Evolutionary conservation across 2,797 vertebrate species (phyloP).

Genomic region (Karalla daura): DNA sequence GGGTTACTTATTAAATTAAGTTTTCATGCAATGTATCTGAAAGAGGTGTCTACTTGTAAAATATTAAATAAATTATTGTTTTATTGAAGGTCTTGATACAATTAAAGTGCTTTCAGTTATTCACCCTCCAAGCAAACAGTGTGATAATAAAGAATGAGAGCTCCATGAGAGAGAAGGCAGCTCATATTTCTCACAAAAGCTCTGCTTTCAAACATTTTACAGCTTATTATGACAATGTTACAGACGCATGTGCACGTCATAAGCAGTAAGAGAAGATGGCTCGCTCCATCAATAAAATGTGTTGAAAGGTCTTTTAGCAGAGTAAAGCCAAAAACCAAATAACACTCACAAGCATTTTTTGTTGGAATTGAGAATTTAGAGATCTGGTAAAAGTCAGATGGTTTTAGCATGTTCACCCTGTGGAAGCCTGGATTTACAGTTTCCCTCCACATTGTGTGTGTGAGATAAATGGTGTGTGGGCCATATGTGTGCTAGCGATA

Average conservation of each 20-base stretch:
- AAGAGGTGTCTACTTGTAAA: background rate
- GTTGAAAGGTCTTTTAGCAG: conserved; percentile 22
- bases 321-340: conserved; percentile 32
- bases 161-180: conserved; percentile 10
- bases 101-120: conserved; percentile 24
- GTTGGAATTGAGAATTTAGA: no score
- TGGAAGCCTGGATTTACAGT: no score
- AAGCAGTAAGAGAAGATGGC: background rate
- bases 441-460: no score
- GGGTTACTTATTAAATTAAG: conserved; percentile 13
- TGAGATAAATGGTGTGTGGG: no score
- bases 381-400: no score
- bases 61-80: conserved; percentile 43
- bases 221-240: conserved; percentile 19
- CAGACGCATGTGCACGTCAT: background rate
- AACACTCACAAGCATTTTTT: no score
- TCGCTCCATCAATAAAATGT: conserved; percentile 15
- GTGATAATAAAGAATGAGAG: conserved; percentile 7
- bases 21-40: conserved; percentile 2
- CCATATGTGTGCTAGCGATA: no score
- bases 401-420: no score
- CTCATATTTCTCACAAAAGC: background rate
- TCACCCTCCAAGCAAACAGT: background rate
- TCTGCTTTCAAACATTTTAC: conserved; percentile 10
- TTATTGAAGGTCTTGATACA: conserved; percentile 38